These are phyloP conservation scores for Drosophila picticornis DNA, from an alignment of 2,888 invertebrate genomes.

Conservation along the genomic window DNA sequence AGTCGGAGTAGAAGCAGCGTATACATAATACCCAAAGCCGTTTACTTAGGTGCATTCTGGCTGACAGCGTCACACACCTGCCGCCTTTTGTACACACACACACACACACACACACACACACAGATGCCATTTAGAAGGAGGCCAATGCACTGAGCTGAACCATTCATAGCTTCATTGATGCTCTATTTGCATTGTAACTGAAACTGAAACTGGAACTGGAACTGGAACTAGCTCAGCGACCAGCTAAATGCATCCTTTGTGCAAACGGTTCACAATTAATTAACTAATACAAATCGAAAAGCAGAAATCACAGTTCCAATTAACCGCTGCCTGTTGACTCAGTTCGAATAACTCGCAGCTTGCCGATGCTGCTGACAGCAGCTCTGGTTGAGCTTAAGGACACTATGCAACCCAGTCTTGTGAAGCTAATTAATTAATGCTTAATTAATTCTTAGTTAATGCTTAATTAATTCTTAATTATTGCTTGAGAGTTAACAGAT, in stretches of 20 bases:
- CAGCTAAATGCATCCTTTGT: slow-evolving; percentile 2
- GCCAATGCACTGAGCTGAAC: slow-evolving; percentile 53
- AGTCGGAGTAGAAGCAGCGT: slow-evolving; percentile 3
- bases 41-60: slow-evolving; percentile 60
- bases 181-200: slow-evolving; percentile 21
- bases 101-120: background rate
- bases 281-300: background rate
- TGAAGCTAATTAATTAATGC: no score
- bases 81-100: slow-evolving; percentile 32
- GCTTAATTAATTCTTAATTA: no score
- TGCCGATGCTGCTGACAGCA: no score
- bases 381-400: background rate
- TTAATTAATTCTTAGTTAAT: no score
- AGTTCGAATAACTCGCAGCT: background rate
- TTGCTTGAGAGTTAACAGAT: no score
- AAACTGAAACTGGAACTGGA: slow-evolving; percentile 5
- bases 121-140: slow-evolving; percentile 15
- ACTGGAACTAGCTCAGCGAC: background rate
- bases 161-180: slow-evolving; percentile 24
- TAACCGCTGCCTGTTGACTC: background rate
- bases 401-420: no score
- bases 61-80: slow-evolving; percentile 51
- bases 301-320: background rate
- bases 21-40: slow-evolving; percentile 44
- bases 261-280: background rate